Conservation (phyloP, 2,888 invertebrate genomes). For the Sturmia bella region DNA sequence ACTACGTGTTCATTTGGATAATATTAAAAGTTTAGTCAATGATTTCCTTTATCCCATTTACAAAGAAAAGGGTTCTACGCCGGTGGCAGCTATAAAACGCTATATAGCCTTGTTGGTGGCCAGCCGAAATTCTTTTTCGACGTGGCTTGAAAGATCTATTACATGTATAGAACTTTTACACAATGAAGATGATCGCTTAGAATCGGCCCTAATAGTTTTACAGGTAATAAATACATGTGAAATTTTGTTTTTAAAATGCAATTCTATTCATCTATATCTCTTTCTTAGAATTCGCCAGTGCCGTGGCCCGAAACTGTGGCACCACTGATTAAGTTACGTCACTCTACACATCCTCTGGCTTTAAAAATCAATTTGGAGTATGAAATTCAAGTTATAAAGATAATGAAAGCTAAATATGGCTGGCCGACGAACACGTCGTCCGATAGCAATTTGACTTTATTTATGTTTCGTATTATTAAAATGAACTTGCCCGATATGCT, state of each 20-base stretch:
- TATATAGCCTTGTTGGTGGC: slow-evolving; percentile 79
- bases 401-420: slow-evolving; percentile 81
- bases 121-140: slow-evolving; percentile 77
- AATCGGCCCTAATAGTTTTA: slow-evolving; percentile 78
- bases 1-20: slow-evolving; percentile 79
- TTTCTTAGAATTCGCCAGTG: slow-evolving; percentile 77
- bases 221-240: slow-evolving; percentile 73
- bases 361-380: slow-evolving; percentile 79
- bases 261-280: neutral
- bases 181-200: slow-evolving; percentile 80
- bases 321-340: slow-evolving; percentile 78
- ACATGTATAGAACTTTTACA: slow-evolving; percentile 79
- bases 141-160: slow-evolving; percentile 80
- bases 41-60: slow-evolving; percentile 81
- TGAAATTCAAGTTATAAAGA: slow-evolving; percentile 81
- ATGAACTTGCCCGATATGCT: slow-evolving; percentile 80
- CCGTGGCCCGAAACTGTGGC: slow-evolving; percentile 80
- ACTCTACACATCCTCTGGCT: slow-evolving; percentile 80
- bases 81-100: slow-evolving; percentile 76
- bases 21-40: slow-evolving; percentile 78
- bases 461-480: slow-evolving; percentile 80
- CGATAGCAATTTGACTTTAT: slow-evolving; percentile 78
- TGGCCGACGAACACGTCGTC: slow-evolving; percentile 78
- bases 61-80: slow-evolving; percentile 79
- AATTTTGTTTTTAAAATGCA: neutral